phyloP scores from a whole-genome alignment of 64 coral and sea anemone species.

The Stylophora pistillata region DNA sequence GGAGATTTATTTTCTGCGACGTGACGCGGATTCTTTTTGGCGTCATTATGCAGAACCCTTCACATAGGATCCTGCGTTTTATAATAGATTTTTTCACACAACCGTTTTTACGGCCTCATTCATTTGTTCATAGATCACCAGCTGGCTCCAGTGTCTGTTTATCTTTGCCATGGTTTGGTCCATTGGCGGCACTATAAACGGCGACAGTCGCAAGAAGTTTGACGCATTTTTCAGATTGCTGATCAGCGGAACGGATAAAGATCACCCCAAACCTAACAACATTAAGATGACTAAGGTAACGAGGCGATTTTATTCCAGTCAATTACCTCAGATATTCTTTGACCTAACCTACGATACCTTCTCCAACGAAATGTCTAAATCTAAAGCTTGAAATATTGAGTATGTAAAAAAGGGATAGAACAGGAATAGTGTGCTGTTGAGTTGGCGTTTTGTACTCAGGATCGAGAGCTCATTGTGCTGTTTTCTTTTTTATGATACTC shows the following conservation, averaged over 20 bases:
- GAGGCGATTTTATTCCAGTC: neutral
- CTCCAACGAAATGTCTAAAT: no score
- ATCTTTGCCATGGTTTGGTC: conserved; percentile 94
- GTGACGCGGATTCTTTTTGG: neutral
- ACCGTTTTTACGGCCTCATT: neutral
- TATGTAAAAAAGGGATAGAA: no score
- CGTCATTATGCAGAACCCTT: neutral
- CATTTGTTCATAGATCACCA: conserved; percentile 69
- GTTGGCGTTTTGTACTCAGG: no score
- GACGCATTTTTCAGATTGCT: conserved; percentile 90
- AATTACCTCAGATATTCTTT: no score
- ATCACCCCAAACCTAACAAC: conserved; percentile 95
- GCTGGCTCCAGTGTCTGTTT: conserved; percentile 89
- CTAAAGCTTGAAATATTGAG: no score
- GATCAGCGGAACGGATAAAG: conserved; percentile 97
- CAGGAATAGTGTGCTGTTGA: no score
- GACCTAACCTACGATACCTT: no score
- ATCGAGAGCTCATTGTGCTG: no score
- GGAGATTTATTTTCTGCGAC: no score
- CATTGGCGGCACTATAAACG: conserved; percentile 83
- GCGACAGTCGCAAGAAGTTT: conserved; percentile 95
- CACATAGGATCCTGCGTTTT: neutral
- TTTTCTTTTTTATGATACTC: no score
- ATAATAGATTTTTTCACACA: neutral
- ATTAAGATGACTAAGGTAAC: conserved; percentile 94